These are phyloP conservation scores for Dicranocentrus wangi DNA, from an alignment of 2,888 invertebrate species.

Conservation along the genomic window DNA sequence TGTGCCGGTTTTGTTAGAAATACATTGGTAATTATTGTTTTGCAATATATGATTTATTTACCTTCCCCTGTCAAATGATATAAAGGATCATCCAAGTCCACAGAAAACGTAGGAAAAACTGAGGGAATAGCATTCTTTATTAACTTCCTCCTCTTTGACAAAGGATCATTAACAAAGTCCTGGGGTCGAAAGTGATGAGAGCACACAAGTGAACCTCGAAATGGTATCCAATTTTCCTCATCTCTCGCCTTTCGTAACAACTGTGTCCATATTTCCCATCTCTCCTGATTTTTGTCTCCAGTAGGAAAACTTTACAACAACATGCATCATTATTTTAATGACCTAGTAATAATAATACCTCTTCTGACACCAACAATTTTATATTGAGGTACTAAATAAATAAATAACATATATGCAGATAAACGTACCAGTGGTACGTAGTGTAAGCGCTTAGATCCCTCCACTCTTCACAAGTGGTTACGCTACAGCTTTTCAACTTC, in stretches of 20 bases:
- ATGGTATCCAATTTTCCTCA: constrained; percentile 57
- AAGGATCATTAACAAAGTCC: constrained; percentile 58
- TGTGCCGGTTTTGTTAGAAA: no score
- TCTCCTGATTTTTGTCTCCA: constrained; percentile 59
- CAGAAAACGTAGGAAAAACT: constrained; percentile 59
- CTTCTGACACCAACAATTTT: no score
- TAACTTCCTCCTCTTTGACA: constrained; percentile 50
- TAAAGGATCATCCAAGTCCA: constrained; percentile 41
- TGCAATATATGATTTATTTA: neutral
- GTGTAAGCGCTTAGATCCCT: constrained; percentile 55
- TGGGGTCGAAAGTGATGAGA: constrained; percentile 58
- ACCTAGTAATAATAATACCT: no score
- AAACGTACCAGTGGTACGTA: constrained; percentile 65
- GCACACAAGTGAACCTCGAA: constrained; percentile 59
- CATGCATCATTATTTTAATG: neutral
- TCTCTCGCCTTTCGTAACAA: constrained; percentile 38
- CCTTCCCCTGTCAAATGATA: constrained; percentile 30
- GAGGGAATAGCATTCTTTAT: constrained; percentile 60
- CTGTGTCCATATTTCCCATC: constrained; percentile 65
- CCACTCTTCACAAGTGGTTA: constrained; percentile 61
- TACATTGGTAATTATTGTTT: no score
- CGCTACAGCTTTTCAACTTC: constrained; percentile 58
- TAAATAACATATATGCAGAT: no score
- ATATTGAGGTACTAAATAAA: no score
- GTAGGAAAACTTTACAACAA: constrained; percentile 57